Evolutionary conservation across 2,797 vertebrate genomes (phyloP), one percentile per base, ranked within the genome.

Genomic region (Austrolebias charrua): DNA sequence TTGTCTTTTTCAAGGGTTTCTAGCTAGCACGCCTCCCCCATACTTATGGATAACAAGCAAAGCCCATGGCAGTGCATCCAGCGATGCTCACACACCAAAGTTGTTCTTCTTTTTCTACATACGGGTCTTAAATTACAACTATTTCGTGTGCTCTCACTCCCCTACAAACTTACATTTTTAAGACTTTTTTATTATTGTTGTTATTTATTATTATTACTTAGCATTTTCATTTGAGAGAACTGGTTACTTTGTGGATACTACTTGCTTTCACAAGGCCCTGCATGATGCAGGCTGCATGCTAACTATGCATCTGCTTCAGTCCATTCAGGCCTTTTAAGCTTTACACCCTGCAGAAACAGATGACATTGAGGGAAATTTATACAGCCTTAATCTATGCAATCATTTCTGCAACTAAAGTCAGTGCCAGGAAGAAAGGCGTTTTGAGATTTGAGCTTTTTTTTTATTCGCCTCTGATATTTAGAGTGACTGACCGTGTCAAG

Each of bases 401-500:
- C 75, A 69, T 65, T 53, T 67, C 19, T 20, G 43, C 61, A 38
- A 55, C 59, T 55, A 71, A 60, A 24, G 35, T 38, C 47, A 63
- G 33, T 15, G 19, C 29, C 19, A 20, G 0, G 40, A 59, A 19
- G 24, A n/a, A 16, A 45, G 63, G 15, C 1, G 10, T 31, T 65
- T 10, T 4, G 14, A 15, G 43, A 13, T 40, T 40, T 4, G 43
- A n/a, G 46, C 5, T 7, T 55, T 52, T 35, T 33, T 29, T 58
- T 38, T 11, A 14, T 53, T 61, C 12, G 48, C 58, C 14, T 31
- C 2, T 60, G 35, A 60, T 44, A 46, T 59, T 35, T 18, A 31
- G 16, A 12, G 19, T 49, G 52, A 64, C 13, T 94, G 78, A 98
- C 97, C 94, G 95, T 94, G 75, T 98, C 96, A 45, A 98, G 94